A percentile compares a stretch with the other conserved stretches of the same genome.
phyloP scores from a whole-genome alignment of 2,888 invertebrate genomes.

The Ophion obscuratus region DNA sequence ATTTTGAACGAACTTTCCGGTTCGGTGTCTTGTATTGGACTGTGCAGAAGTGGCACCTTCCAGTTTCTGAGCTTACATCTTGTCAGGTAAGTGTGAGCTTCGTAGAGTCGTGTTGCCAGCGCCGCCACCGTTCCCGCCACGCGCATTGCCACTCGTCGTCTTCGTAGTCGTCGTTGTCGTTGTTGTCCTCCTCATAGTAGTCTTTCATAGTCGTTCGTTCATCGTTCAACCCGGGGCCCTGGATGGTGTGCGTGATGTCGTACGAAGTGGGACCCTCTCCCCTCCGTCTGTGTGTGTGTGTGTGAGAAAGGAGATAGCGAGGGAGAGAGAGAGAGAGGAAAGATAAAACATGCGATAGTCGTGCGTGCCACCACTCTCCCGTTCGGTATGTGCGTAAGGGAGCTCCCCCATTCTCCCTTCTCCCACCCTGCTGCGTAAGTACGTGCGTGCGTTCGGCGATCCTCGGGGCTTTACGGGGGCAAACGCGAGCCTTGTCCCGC shows the following conservation, averaged over 20 bases:
- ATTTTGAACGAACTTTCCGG: slow-evolving; percentile 81
- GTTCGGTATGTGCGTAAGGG: slow-evolving; percentile 45
- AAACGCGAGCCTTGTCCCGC: slow-evolving; percentile 58
- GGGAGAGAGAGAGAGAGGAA: slow-evolving; percentile 49
- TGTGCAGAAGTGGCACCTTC: slow-evolving; percentile 83
- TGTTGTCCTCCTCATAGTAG: slow-evolving; percentile 32
- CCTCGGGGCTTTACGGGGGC: slow-evolving; percentile 43
- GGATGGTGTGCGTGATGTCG: slow-evolving; percentile 83
- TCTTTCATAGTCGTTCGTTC: slow-evolving; percentile 60
- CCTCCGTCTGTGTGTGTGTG: slow-evolving; percentile 28
- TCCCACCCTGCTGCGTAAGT: slow-evolving; percentile 34
- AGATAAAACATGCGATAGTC: slow-evolving; percentile 47
- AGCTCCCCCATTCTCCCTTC: slow-evolving; percentile 14
- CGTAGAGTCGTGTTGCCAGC: slow-evolving; percentile 70
- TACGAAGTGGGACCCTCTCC: slow-evolving; percentile 76
- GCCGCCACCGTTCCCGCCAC: slow-evolving; percentile 64
- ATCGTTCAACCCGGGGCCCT: slow-evolving; percentile 83
- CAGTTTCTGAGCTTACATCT: slow-evolving; percentile 84
- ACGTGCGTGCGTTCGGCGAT: slow-evolving; percentile 48
- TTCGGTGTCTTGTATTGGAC: slow-evolving; percentile 84
- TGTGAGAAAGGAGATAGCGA: slow-evolving; percentile 39
- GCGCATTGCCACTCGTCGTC: slow-evolving; percentile 51
- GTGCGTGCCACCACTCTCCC: slow-evolving; percentile 51
- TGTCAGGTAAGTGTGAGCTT: slow-evolving; percentile 84
- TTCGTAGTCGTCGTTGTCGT: slow-evolving; percentile 46